These are phyloP conservation scores for Zoanthus solanderi DNA, from an alignment of 92 coral and sea anemone species.

Conservation along the genomic window DNA sequence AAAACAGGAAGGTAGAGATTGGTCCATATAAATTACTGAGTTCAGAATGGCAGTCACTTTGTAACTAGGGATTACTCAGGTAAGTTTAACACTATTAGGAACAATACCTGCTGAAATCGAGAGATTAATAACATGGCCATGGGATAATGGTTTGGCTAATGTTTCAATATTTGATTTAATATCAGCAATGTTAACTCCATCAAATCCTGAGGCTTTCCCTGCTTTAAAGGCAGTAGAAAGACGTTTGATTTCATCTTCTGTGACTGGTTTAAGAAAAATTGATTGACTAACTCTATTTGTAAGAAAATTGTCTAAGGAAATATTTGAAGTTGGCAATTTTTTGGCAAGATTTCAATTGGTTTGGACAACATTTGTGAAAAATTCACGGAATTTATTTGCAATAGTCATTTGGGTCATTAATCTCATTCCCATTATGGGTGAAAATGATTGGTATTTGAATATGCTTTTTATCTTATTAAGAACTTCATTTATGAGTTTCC, in stretches of 20 bases:
- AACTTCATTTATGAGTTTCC: too few species aligned
- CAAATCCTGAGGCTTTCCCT: too few species aligned
- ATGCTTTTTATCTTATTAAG: too few species aligned
- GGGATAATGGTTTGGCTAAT: neutral
- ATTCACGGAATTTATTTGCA: neutral
- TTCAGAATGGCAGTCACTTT: neutral
- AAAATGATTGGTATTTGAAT: neutral
- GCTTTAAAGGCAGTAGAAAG: too few species aligned
- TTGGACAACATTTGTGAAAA: neutral
- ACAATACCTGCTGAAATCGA: neutral
- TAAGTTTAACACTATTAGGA: neutral
- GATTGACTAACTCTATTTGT: too few species aligned
- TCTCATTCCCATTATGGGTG: conserved; percentile 5
- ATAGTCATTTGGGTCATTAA: neutral
- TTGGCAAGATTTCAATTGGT: neutral
- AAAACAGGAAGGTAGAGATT: neutral
- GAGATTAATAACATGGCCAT: neutral
- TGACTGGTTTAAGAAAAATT: too few species aligned
- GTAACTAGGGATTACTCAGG: neutral
- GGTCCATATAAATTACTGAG: neutral
- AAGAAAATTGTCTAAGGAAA: too few species aligned
- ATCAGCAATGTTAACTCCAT: too few species aligned
- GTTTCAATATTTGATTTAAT: too few species aligned
- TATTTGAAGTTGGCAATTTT: too few species aligned
- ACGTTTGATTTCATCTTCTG: too few species aligned